A percentile compares a stretch with the other conserved stretches of the same genome.
phyloP scores from a whole-genome alignment of 1,140 invertebrate genomes.

The Homarus americanus region DNA sequence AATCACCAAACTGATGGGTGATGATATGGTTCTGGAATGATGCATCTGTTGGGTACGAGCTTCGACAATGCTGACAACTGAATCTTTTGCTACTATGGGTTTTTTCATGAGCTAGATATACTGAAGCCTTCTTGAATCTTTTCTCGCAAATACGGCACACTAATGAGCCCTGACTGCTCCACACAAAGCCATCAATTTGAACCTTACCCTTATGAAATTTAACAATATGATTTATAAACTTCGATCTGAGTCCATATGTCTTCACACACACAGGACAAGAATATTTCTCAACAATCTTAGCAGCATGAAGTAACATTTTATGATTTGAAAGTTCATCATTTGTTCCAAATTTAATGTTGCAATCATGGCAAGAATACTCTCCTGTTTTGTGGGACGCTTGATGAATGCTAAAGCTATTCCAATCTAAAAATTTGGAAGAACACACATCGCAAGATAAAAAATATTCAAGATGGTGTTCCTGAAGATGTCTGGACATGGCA shows the following conservation, averaged over 20 bases:
- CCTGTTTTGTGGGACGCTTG: conserved; percentile 38
- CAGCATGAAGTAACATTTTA: conserved; percentile 16
- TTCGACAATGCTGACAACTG: conserved; percentile 43
- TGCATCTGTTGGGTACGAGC: conserved; percentile 32
- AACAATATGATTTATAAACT: conserved; percentile 50
- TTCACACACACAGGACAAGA: conserved; percentile 51
- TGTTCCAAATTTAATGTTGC: conserved; percentile 54
- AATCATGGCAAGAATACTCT: conserved; percentile 22
- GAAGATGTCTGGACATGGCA: conserved; percentile 44
- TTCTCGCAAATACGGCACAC: conserved; percentile 53
- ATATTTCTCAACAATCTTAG: conserved; percentile 11
- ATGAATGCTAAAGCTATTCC: conserved; percentile 31
- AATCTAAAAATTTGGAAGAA: conserved; percentile 44
- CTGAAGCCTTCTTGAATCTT: conserved; percentile 56
- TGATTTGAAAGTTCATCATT: conserved; percentile 59
- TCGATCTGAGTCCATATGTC: conserved; percentile 23
- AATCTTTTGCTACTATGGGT: conserved; percentile 38
- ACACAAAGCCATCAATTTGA: conserved; percentile 47
- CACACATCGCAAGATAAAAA: conserved; percentile 48
- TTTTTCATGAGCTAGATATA: conserved; percentile 64
- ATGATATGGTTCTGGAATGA: conserved; percentile 49
- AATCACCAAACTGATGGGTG: conserved; percentile 65
- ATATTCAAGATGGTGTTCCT: conserved; percentile 44
- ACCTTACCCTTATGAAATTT: conserved; percentile 58
- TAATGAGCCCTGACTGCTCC: conserved; percentile 40